Conservation (phyloP, 2,888 invertebrate genomes). For the Scaeva pyrastri region DNA sequence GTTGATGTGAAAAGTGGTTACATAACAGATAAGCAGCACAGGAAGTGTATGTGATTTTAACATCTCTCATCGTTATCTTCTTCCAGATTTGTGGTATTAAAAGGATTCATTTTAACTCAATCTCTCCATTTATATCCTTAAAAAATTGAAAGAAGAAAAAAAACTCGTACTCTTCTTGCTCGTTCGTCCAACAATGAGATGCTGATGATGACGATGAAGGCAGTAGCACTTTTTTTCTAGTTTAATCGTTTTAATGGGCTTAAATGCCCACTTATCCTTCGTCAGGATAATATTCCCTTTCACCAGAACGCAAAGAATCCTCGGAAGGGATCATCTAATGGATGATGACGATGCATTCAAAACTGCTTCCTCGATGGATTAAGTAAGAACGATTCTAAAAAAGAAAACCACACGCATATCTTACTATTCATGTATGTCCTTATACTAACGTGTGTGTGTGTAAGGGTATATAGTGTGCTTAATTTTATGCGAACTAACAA, state of each 20-base stretch:
- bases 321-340: conserved; percentile 53
- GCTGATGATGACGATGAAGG: neutral
- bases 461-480: neutral
- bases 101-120: conserved; percentile 55
- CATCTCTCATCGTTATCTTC: conserved; percentile 1
- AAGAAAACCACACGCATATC: conserved; percentile 5
- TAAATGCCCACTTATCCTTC: conserved; percentile 72
- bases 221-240: conserved; percentile 43
- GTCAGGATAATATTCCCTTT: conserved; percentile 56
- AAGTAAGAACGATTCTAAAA: neutral
- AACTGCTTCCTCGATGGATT: conserved; percentile 45
- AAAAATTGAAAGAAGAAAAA: conserved; percentile 60
- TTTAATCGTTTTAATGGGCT: conserved; percentile 67
- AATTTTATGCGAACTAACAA: conserved; percentile 40
- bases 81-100: neutral
- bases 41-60: conserved; percentile 13
- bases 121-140: conserved; percentile 62
- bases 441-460: too few relatives aligned
- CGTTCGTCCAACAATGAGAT: conserved; percentile 7
- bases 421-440: neutral
- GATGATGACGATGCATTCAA: conserved; percentile 57
- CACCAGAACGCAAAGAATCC: conserved; percentile 42
- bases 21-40: conserved; percentile 1
- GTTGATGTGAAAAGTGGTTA: conserved; percentile 45
- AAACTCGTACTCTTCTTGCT: too few relatives aligned